Conservation (phyloP, 2,888 invertebrate species). For the Ophion slaviceki region DNA sequence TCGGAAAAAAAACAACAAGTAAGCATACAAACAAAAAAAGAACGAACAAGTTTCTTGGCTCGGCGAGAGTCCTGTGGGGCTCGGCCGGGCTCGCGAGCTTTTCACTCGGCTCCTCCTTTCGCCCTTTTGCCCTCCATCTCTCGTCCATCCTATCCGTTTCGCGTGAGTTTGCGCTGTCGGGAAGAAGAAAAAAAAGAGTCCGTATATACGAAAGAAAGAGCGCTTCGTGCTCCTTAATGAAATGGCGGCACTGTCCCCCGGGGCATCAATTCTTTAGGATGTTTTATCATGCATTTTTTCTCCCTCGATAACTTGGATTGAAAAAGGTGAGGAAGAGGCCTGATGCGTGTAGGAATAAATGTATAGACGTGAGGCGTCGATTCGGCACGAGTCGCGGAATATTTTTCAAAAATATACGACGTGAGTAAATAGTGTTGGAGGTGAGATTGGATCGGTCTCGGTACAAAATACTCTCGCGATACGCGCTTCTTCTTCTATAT, state of each 20-base stretch:
- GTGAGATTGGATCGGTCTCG: no score
- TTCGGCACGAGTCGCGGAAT: neutral
- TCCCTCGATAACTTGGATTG: constrained; percentile 78
- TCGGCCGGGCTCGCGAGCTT: constrained; percentile 21
- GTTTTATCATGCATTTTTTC: constrained; percentile 64
- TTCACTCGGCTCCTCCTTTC: constrained; percentile 48
- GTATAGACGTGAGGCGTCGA: neutral
- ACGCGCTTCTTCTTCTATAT: neutral
- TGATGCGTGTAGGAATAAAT: constrained; percentile 7
- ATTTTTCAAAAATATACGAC: no score
- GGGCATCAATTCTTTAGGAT: constrained; percentile 75
- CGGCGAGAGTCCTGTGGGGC: constrained; percentile 22
- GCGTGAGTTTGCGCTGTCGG: constrained; percentile 38
- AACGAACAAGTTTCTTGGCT: constrained; percentile 27
- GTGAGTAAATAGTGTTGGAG: no score
- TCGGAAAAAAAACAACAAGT: constrained; percentile 1
- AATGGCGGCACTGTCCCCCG: constrained; percentile 75
- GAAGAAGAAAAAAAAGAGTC: constrained; percentile 23
- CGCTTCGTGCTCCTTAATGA: constrained; percentile 73
- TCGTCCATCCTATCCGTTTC: constrained; percentile 44
- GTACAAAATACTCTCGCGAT: no score
- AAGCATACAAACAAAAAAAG: neutral
- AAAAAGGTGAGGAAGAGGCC: constrained; percentile 69
- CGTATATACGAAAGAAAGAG: constrained; percentile 45
- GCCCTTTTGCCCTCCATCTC: constrained; percentile 3